A percentile compares a stretch with the other conserved stretches of the same genome.
phyloP scores from a whole-genome alignment of 2,113 vertebrate genomes.

The Rana temporaria region DNA sequence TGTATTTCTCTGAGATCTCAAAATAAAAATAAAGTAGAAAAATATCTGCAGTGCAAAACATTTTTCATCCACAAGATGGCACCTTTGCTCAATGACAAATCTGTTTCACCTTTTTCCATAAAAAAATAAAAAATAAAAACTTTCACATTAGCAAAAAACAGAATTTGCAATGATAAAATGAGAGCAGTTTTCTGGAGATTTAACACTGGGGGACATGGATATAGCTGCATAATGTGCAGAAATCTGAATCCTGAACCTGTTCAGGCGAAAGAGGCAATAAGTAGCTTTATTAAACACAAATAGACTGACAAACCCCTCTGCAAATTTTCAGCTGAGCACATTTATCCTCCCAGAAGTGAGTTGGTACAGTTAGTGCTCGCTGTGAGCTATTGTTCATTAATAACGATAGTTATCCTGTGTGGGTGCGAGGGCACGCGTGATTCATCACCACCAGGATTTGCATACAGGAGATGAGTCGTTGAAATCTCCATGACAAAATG shows the following conservation, averaged over 20 bases:
- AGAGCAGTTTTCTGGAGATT: conserved; percentile 18
- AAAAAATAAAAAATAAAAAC: not conserved
- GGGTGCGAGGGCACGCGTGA: conserved; percentile 7
- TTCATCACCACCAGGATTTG: conserved; percentile 11
- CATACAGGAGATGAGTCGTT: not conserved
- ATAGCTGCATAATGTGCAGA: not conserved
- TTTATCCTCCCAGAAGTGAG: not conserved
- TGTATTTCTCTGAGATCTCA: no score
- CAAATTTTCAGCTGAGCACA: not conserved
- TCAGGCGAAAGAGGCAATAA: conserved; percentile 6
- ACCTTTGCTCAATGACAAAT: conserved; percentile 20
- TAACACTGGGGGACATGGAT: not conserved
- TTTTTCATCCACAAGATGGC: conserved; percentile 37
- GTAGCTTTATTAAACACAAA: conserved; percentile 27
- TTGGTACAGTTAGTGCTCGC: not conserved
- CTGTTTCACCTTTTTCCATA: not conserved
- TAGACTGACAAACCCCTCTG: not conserved
- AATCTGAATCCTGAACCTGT: not conserved
- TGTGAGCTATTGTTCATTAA: conserved; percentile 29
- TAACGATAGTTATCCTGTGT: conserved; percentile 36
- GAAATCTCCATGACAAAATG: not conserved
- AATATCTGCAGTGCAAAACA: not conserved
- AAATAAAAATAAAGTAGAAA: no score
- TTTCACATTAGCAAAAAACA: not conserved
- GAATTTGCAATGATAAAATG: conserved; percentile 10